Percentiles rank a stretch among this genome's conserved stretches.
phyloP scores from a whole-genome alignment of 2,888 invertebrate species.

The Catocala sponsa region DNA sequence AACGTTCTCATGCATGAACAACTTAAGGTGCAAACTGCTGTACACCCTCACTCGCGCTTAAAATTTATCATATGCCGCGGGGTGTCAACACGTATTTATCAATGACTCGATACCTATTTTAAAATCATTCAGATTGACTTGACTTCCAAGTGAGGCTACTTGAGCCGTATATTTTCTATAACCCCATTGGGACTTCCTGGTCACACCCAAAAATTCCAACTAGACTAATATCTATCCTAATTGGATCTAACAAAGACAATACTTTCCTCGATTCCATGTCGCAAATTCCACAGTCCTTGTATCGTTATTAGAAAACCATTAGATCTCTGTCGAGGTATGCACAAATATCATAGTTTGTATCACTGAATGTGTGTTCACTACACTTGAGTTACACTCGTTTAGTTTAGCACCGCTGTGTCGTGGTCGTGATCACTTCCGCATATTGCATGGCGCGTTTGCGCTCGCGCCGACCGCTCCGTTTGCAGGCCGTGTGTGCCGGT shows the following conservation, averaged over 20 bases:
- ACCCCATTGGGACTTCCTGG: slow-evolving; percentile 61
- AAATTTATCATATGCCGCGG: slow-evolving; percentile 78
- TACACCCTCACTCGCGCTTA: slow-evolving; percentile 59
- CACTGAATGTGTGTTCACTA: slow-evolving; percentile 80
- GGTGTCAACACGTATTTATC: slow-evolving; percentile 82
- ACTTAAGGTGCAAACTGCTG: slow-evolving; percentile 79
- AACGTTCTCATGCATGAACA: slow-evolving; percentile 67
- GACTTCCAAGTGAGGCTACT: slow-evolving; percentile 68
- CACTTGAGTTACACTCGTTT: slow-evolving; percentile 76
- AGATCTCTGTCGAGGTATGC: slow-evolving; percentile 75
- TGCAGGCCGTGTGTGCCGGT: slow-evolving; percentile 65
- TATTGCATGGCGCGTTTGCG: slow-evolving; percentile 77
- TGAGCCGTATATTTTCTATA: slow-evolving; percentile 56
- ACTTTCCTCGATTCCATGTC: slow-evolving; percentile 87
- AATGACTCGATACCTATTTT: slow-evolving; percentile 73
- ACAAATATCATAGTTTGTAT: slow-evolving; percentile 84
- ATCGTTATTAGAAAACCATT: slow-evolving; percentile 77
- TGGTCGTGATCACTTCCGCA: slow-evolving; percentile 84
- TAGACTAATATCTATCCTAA: slow-evolving; percentile 19
- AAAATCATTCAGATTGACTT: slow-evolving; percentile 64
- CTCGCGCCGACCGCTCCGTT: slow-evolving; percentile 64
- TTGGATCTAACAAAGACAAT: slow-evolving; percentile 64
- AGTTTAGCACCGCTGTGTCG: slow-evolving; percentile 65
- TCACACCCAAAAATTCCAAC: slow-evolving; percentile 50
- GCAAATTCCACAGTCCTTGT: slow-evolving; percentile 81